Percentiles rank a stretch among this genome's conserved stretches.
phyloP scores from a whole-genome alignment of 2,113 vertebrate genomes.

The Lamprotornis superbus region DNA sequence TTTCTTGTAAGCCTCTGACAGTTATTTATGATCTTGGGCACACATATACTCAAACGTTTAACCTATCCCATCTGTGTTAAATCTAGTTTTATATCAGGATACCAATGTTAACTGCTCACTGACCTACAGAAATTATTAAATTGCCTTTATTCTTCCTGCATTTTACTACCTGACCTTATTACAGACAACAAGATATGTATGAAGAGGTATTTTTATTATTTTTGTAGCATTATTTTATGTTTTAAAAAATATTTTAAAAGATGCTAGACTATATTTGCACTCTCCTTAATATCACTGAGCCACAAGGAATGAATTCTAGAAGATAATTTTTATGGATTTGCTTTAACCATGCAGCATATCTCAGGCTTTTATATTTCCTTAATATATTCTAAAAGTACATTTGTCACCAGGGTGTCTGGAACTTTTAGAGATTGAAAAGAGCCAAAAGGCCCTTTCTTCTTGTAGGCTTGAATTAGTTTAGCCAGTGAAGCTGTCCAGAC shows the following conservation, averaged over 20 bases:
- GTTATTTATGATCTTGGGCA: slow-evolving; percentile 43
- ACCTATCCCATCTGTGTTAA: slow-evolving; percentile 50
- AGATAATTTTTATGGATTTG: not conserved
- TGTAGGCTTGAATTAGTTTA: not conserved
- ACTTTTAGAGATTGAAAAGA: not conserved
- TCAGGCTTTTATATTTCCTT: not conserved
- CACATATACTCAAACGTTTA: not conserved
- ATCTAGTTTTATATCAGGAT: slow-evolving; percentile 20
- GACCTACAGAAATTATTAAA: slow-evolving; percentile 35
- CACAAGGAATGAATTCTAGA: not conserved
- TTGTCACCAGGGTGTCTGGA: not conserved
- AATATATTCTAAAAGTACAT: not conserved
- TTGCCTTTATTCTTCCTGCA: not conserved
- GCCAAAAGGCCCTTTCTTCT: not conserved
- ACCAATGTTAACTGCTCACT: slow-evolving; percentile 10
- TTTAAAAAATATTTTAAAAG: not conserved
- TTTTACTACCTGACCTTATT: not conserved
- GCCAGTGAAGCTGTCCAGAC: not conserved
- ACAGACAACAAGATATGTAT: not conserved
- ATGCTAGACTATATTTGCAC: not conserved
- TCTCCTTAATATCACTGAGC: not conserved
- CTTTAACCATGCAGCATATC: not conserved
- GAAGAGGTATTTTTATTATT: not conserved
- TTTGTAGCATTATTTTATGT: not conserved
- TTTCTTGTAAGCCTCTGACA: slow-evolving; percentile 36